Base-by-base conservation (phyloP, 2,113 vertebrate species). In the Pterocles burchelli region DNA sequence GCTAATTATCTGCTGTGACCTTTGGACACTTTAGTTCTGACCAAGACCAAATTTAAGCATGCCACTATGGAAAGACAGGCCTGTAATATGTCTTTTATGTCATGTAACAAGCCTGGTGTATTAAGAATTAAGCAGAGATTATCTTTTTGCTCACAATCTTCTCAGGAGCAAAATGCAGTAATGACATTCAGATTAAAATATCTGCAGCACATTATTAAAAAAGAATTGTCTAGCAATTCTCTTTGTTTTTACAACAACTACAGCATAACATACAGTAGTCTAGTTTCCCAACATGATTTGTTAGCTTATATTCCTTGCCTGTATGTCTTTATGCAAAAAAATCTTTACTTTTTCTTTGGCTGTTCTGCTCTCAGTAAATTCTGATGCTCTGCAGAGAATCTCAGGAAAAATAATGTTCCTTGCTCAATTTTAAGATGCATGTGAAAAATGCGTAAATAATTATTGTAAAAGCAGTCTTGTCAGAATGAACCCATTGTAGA, bases 11-110 rank as follows among this genome's bases (percentile, higher is more conserved):
- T 49, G 10, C 14, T 54, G 8, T 22, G 36, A 76, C 9, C 15
- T 76, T 46, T 45, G 16, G 17, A 58, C 10, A 17, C 11, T 43
- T 26, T 4, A 34, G n/a, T 11, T 83, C 41, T 71, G 22, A 45
- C 13, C 15, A 75, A 63, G 28, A 0, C 21, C 8, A 4, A 24
- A 18, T 49, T 67, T 67, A 58, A 72, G 18, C 0, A 0, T 45
- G 25, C 6, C 25, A 22, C 8, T 79, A 3, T 26, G 22, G 21
- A 59, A 79, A 86, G 28, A 54, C 11, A 66, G 13, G 25, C 17
- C 45, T 13, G 10, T 21, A 63, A 8, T 17, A n/a, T 11, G 14
- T 49, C 75, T 75, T 70, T 74, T 70, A 62, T 29, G 8, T 20
- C 26, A 25, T 11, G 3, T 58, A 41, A 34, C 12, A 67, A 45